These are phyloP conservation scores for Isoperla grammatica DNA, from an alignment of 2,888 invertebrate species.

Conservation along the genomic window DNA sequence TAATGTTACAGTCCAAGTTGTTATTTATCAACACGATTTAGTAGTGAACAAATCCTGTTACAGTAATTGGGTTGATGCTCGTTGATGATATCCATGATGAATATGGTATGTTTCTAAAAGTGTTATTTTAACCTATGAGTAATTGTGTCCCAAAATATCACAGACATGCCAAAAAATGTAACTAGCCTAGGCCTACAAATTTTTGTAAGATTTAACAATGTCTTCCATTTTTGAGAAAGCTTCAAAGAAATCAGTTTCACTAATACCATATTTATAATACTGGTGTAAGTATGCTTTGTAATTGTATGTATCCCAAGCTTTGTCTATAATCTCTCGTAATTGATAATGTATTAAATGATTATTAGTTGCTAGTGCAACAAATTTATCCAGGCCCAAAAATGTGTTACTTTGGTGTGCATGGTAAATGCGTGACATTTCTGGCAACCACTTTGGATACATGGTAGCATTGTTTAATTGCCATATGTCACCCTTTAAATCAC, in stretches of 20 bases:
- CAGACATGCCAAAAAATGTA: too few relatives aligned
- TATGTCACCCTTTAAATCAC: constrained; percentile 30
- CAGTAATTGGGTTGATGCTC: too few relatives aligned
- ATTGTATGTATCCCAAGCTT: constrained; percentile 47
- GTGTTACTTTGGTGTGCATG: constrained; percentile 42
- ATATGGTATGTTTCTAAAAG: too few relatives aligned
- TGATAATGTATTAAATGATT: constrained; percentile 42
- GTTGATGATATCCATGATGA: too few relatives aligned
- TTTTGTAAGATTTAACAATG: constrained; percentile 45
- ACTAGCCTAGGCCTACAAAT: constrained; percentile 35
- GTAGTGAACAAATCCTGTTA: too few relatives aligned
- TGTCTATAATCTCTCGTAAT: constrained; percentile 43
- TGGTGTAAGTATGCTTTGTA: constrained; percentile 50
- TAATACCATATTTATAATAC: constrained; percentile 46
- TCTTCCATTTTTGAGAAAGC: constrained; percentile 48
- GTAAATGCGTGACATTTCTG: constrained; percentile 38
- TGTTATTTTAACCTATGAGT: too few relatives aligned
- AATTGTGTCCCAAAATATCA: too few relatives aligned
- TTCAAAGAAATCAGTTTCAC: constrained; percentile 46
- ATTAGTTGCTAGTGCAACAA: constrained; percentile 45
- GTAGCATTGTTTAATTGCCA: constrained; percentile 39
- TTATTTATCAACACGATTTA: too few relatives aligned
- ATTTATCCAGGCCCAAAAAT: constrained; percentile 44
- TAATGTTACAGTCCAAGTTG: too few relatives aligned
- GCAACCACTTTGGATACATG: constrained; percentile 44